These are phyloP conservation scores for Ceratitis capitata DNA, from an alignment of 1,140 invertebrate species.

Conservation along the genomic window DNA sequence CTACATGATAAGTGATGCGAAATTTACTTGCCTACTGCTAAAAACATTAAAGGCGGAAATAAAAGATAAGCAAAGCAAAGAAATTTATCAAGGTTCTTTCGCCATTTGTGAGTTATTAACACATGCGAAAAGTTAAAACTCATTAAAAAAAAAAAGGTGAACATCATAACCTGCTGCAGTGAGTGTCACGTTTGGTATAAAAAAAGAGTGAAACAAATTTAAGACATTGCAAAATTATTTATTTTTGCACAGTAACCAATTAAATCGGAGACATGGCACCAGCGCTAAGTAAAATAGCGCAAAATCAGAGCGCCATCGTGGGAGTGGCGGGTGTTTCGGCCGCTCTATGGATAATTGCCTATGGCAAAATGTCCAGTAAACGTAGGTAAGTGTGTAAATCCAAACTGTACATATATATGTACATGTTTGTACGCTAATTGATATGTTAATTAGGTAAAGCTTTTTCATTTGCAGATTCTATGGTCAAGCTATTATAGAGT, in stretches of 20 bases:
- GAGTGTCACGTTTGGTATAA: not conserved
- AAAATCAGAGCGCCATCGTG: slow-evolving; percentile 68
- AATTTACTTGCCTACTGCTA: not conserved
- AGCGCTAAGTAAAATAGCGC: slow-evolving; percentile 71
- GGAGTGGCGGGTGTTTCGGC: slow-evolving; percentile 69
- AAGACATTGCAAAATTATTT: not conserved
- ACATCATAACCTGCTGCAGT: not conserved
- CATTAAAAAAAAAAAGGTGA: not conserved
- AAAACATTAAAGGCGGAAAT: slow-evolving; percentile 14
- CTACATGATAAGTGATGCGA: not conserved
- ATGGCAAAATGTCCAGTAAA: slow-evolving; percentile 65
- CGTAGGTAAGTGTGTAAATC: slow-evolving; percentile 55
- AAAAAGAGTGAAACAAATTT: not conserved
- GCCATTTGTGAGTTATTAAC: not conserved
- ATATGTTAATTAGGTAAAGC: no score
- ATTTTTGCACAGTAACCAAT: not conserved
- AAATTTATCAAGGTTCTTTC: not conserved
- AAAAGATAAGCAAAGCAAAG: not conserved
- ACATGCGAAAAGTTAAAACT: not conserved
- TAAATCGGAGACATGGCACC: slow-evolving; percentile 68
- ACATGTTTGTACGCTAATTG: not conserved
- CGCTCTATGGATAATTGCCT: slow-evolving; percentile 69
- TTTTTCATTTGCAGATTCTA: not conserved
- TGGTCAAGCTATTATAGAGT: not conserved
- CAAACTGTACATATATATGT: not conserved